Base-by-base conservation (phyloP, 2,797 vertebrate genomes). In the Cichlasoma orientale region DNA sequence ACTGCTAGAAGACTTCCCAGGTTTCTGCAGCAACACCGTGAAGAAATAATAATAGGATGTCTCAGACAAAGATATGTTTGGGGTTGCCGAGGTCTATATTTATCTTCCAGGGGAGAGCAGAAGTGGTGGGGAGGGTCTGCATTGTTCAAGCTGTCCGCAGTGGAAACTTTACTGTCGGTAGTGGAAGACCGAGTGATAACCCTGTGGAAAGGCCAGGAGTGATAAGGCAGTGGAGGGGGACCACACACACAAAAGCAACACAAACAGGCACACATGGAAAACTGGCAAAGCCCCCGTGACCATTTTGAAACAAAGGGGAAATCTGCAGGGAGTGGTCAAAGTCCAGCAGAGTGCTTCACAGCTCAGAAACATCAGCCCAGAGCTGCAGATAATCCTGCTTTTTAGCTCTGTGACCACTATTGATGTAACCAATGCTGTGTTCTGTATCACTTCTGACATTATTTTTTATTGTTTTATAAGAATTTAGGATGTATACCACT, bases 111-210 rank as follows among this genome's bases (percentile, higher is more conserved):
- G 77, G 57, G 68, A 78, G 66, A 36, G 59, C 77, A 83, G 88
- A 76, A 70, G 81, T 59, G 55, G 81, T 54, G 74, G 77, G 72
- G 78, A 80, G 86, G 86, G 80, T 88, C 86, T 66, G 74, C 77
- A 92, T 93, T 93, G 93, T 90, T 90, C 69, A 2, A 75, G 83
- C 84, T 77, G 84, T 86, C 85, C 56, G 19, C 77, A 86, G 92
- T 92, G 93, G 91, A 95, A 94, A 93, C 83, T 91, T 89, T 27
- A 79, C 78, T 70, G 83, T 86, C 18, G 55, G 31, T 27, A 53
- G 68, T 90, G 86, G 89, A 86, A 80, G 80, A 78, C 76, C 78
- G 14, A 82, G 87, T 75, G 92, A 93, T 93, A 94, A 92, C 84
- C 90, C 85, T 29, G 55, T 18, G 72, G 53, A 79, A 63, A 86